phyloP scores from a whole-genome alignment of 2,113 vertebrate species.

The Copsychus sechellarum region DNA sequence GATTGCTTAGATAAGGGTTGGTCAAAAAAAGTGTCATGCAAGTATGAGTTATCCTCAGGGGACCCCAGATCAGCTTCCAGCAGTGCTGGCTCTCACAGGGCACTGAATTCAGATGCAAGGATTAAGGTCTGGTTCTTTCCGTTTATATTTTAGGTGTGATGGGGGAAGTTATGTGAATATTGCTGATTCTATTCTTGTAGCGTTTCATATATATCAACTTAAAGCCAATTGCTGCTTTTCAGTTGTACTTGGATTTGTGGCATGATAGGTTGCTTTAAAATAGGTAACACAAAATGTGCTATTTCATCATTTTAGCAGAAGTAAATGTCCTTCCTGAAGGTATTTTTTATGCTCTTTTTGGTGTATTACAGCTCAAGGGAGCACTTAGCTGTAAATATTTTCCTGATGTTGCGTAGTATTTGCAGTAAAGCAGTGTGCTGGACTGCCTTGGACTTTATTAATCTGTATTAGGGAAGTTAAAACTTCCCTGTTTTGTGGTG shows the following conservation, averaged over 20 bases:
- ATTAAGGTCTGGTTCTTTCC: conserved; percentile 36
- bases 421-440: not conserved
- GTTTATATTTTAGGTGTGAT: conserved; percentile 7
- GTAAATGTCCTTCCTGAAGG: not conserved
- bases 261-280: not conserved
- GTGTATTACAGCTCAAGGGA: not conserved
- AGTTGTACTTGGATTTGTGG: not conserved
- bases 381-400: not conserved
- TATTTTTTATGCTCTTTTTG: not conserved
- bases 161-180: not conserved
- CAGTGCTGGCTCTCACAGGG: not conserved
- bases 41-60: not conserved
- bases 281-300: not conserved
- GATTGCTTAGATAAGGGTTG: not conserved
- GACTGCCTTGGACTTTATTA: not conserved
- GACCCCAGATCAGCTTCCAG: not conserved
- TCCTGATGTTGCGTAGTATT: not conserved
- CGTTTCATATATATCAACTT: not conserved
- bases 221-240: not conserved
- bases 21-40: not conserved
- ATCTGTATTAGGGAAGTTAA: not conserved
- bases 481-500: not conserved
- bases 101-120: not conserved
- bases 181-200: not conserved
- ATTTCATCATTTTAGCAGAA: not conserved